These are phyloP conservation scores for Proctacanthus coquilletti DNA, from an alignment of 1,140 invertebrate genomes.

Conservation along the genomic window DNA sequence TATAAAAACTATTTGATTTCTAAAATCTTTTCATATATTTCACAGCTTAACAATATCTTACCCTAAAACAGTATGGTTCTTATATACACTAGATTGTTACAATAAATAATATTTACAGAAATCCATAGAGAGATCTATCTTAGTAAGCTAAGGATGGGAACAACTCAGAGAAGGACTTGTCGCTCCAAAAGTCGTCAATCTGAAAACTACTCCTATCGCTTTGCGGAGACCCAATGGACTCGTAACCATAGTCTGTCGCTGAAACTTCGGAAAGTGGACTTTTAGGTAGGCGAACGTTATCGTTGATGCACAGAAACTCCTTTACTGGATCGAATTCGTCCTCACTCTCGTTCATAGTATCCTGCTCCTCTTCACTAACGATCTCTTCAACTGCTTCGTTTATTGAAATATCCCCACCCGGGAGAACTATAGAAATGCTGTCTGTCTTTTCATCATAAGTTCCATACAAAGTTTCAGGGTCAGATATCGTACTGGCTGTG, in stretches of 20 bases:
- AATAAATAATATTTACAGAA: too few species aligned
- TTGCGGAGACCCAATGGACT: constrained; percentile 1
- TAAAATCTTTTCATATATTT: too few species aligned
- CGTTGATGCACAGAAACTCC: background rate
- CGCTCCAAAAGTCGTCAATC: constrained; percentile 2
- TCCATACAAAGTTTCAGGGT: constrained; percentile 45
- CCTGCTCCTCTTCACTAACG: constrained; percentile 22
- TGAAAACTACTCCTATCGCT: background rate
- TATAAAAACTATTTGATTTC: too few species aligned
- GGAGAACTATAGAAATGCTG: constrained; percentile 53
- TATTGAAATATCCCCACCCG: constrained; percentile 39
- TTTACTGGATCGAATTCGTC: background rate
- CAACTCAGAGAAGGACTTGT: constrained; percentile 1
- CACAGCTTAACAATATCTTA: too few species aligned
- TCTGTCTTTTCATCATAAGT: constrained; percentile 54
- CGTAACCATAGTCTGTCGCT: constrained; percentile 1
- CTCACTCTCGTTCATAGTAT: too few species aligned
- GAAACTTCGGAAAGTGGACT: constrained; percentile 1
- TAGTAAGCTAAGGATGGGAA: constrained; percentile 5
- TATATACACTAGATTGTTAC: too few species aligned
- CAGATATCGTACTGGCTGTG: constrained; percentile 24
- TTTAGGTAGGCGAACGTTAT: background rate
- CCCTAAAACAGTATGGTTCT: too few species aligned
- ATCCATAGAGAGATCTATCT: too few species aligned
- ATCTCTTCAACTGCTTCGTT: constrained; percentile 34